These are phyloP conservation scores for Caenorhabditis elegans DNA, from an alignment of 1,140 invertebrate species.

Conservation along the genomic window WBcel235 BX284604.4:7346501-7347000, in stretches of 20 bases:
- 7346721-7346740: neutral
- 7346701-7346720: neutral
- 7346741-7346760: slow-evolving; percentile 1
- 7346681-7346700: neutral
- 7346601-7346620: too few species aligned
- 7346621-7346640: too few species aligned
- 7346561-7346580: too few species aligned
- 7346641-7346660: too few species aligned
- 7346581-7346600: too few species aligned
- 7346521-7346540: too few species aligned
- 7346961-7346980: slow-evolving; percentile 4
- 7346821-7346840: slow-evolving; percentile 20
- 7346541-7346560: too few species aligned
- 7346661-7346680: neutral
- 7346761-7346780: slow-evolving; percentile 3
- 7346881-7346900: neutral
- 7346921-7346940: neutral
- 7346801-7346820: neutral
- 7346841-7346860: neutral
- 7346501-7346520: too few species aligned
- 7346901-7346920: neutral
- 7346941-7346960: slow-evolving; percentile 8
- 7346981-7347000: slow-evolving; percentile 8
- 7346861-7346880: slow-evolving; percentile 1
- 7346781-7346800: slow-evolving; percentile 5